Percentiles rank a stretch among this genome's conserved stretches.
These are phyloP conservation scores for Botrylloides violaceus DNA, from an alignment of 23 tunicate genomes.

Conservation along the genomic window DNA sequence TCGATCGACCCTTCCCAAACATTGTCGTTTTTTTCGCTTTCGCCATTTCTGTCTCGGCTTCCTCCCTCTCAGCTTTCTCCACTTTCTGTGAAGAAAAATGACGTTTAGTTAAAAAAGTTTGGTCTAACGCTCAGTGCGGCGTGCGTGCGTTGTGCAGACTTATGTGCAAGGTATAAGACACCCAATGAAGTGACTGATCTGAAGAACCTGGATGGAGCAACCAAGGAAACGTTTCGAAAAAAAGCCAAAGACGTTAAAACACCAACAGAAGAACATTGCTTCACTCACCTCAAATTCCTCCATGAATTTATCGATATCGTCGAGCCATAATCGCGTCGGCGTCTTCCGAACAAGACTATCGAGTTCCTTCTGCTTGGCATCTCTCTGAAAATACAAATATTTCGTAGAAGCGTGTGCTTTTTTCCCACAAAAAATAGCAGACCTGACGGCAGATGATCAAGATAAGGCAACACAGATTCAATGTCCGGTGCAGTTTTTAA, in stretches of 20 bases:
- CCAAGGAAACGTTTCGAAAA: neutral
- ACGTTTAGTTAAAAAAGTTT: too few relatives aligned
- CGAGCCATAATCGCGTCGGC: slow-evolving; percentile 57
- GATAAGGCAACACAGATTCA: too few relatives aligned
- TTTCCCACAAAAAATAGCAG: too few relatives aligned
- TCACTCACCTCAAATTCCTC: slow-evolving; percentile 73
- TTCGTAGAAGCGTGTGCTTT: too few relatives aligned
- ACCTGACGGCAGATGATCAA: too few relatives aligned
- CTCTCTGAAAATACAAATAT: slow-evolving; percentile 42
- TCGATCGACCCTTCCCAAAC: slow-evolving; percentile 55
- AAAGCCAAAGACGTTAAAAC: neutral
- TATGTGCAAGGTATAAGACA: too few relatives aligned
- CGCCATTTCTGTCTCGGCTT: slow-evolving; percentile 30
- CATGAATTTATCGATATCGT: slow-evolving; percentile 71
- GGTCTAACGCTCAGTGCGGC: too few relatives aligned
- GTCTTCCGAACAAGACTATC: slow-evolving; percentile 72
- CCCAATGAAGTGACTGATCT: too few relatives aligned
- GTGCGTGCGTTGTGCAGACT: too few relatives aligned
- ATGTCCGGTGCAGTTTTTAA: too few relatives aligned
- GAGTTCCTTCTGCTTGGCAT: slow-evolving; percentile 62
- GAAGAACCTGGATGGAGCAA: neutral
- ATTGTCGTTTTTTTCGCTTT: slow-evolving; percentile 23
- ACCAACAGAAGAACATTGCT: too few relatives aligned
- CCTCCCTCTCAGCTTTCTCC: slow-evolving; percentile 72
- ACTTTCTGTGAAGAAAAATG: slow-evolving; percentile 55